phyloP scores from a whole-genome alignment of 2,888 invertebrate genomes.

The Petrolisthes manimaculis region DNA sequence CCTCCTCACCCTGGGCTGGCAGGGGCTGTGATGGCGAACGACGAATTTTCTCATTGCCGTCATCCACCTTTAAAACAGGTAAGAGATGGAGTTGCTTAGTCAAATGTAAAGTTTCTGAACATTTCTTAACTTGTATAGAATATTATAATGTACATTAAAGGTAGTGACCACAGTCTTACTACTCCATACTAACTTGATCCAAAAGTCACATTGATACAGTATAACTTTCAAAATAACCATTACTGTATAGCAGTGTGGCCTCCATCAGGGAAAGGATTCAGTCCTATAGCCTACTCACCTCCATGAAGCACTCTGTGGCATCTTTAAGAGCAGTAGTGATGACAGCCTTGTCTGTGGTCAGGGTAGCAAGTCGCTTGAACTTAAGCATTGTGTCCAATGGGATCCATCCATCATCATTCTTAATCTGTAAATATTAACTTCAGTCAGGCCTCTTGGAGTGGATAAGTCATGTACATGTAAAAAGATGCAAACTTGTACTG shows the following conservation, averaged over 20 bases:
- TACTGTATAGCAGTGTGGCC: neutral
- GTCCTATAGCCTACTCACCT: conserved; percentile 73
- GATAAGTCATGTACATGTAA: too few species aligned
- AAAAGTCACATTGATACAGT: conserved; percentile 67
- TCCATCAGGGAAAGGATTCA: neutral
- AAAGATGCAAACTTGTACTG: too few species aligned
- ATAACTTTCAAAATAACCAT: neutral
- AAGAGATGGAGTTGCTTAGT: neutral
- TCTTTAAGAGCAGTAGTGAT: conserved; percentile 83
- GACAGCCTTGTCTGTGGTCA: conserved; percentile 78
- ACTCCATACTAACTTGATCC: conserved; percentile 67
- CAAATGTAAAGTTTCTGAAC: too few species aligned
- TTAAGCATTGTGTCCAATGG: conserved; percentile 84
- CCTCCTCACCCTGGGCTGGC: conserved; percentile 84
- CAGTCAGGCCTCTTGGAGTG: too few species aligned
- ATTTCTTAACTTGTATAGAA: too few species aligned
- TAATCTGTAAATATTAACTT: conserved; percentile 50
- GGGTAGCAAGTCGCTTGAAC: conserved; percentile 85
- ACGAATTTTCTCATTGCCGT: conserved; percentile 80
- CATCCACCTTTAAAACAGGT: conserved; percentile 71
- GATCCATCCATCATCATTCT: conserved; percentile 79
- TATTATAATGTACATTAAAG: too few species aligned
- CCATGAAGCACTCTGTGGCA: conserved; percentile 80
- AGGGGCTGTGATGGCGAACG: conserved; percentile 81
- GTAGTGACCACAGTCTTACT: too few species aligned